phyloP scores from a whole-genome alignment of 2,888 invertebrate genomes.

The Acleris holmiana region DNA sequence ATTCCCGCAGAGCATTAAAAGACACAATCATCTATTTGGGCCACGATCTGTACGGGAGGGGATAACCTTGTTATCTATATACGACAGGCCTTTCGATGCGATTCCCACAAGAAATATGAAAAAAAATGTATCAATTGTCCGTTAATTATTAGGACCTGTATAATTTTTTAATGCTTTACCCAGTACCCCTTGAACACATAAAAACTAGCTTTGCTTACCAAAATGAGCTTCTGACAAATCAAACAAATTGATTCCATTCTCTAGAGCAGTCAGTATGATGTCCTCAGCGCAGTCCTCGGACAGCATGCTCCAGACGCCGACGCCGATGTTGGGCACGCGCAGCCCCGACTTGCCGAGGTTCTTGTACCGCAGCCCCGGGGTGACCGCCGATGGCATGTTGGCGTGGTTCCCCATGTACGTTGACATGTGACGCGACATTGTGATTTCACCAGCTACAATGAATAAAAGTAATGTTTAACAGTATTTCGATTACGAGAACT shows the following conservation, averaged over 20 bases:
- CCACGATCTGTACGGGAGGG: no score
- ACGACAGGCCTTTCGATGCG: no score
- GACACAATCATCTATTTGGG: no score
- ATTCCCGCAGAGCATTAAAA: no score
- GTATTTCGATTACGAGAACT: no score
- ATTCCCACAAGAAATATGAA: no score
- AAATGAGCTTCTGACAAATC: conserved; percentile 97
- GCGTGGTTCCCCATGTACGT: conserved; percentile 83
- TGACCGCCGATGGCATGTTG: conserved; percentile 87
- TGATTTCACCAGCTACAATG: conserved; percentile 63
- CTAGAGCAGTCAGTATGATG: conserved; percentile 95
- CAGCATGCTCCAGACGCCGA: conserved; percentile 96
- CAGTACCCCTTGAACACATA: no score
- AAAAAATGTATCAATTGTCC: no score
- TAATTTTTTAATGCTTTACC: no score
- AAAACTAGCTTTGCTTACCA: conserved; percentile 70
- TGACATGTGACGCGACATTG: conserved; percentile 77
- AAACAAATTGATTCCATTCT: conserved; percentile 98
- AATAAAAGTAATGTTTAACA: no score
- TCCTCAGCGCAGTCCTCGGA: conserved; percentile 95
- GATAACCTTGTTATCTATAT: no score
- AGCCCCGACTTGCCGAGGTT: conserved; percentile 98
- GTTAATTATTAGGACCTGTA: no score
- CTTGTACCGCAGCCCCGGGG: conserved; percentile 94
- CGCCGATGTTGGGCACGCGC: conserved; percentile 96